Percentiles rank a stretch among this genome's conserved stretches.
phyloP scores from a whole-genome alignment of 2,888 invertebrate species.

The Drosophila mulleri region DNA sequence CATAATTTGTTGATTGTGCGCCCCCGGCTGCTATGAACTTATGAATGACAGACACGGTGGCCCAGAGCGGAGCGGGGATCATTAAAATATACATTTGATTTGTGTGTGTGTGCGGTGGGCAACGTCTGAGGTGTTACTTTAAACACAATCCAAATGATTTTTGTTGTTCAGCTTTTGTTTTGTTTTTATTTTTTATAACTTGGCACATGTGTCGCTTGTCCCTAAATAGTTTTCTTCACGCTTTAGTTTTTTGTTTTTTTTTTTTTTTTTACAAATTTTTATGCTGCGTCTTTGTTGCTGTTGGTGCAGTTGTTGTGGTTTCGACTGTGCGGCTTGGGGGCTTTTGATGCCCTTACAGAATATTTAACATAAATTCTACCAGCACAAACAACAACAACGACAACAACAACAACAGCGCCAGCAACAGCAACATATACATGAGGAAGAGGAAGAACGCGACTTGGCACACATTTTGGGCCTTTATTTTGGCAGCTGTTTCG shows the following conservation, averaged over 20 bases:
- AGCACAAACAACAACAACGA: slow-evolving; percentile 40
- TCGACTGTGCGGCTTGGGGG: slow-evolving; percentile 34
- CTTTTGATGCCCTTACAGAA: slow-evolving; percentile 61
- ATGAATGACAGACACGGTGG: slow-evolving; percentile 44
- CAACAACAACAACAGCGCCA: slow-evolving; percentile 23
- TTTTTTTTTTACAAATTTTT: slow-evolving; percentile 24
- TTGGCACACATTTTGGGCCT: slow-evolving; percentile 58
- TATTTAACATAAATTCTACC: slow-evolving; percentile 68
- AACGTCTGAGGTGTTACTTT: slow-evolving; percentile 45
- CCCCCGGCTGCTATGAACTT: slow-evolving; percentile 47
- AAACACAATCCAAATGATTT: slow-evolving; percentile 39
- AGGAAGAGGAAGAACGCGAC: slow-evolving; percentile 30
- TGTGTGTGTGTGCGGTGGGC: slow-evolving; percentile 29
- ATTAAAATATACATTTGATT: slow-evolving; percentile 51
- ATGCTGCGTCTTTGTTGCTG: slow-evolving; percentile 34
- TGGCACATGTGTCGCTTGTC: slow-evolving; percentile 68
- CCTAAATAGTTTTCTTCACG: slow-evolving; percentile 51
- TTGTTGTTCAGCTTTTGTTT: slow-evolving; percentile 21
- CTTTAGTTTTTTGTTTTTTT: slow-evolving; percentile 4
- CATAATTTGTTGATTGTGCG: slow-evolving; percentile 65
- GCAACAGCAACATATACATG: slow-evolving; percentile 18
- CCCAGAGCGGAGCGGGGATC: slow-evolving; percentile 29
- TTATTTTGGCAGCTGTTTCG: slow-evolving; percentile 51
- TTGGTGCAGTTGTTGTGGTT: slow-evolving; percentile 40
- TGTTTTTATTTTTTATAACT: slow-evolving; percentile 60